Evolutionary conservation across 1,140 invertebrate genomes (phyloP).

Genomic region (Charaxes varanes): DNA sequence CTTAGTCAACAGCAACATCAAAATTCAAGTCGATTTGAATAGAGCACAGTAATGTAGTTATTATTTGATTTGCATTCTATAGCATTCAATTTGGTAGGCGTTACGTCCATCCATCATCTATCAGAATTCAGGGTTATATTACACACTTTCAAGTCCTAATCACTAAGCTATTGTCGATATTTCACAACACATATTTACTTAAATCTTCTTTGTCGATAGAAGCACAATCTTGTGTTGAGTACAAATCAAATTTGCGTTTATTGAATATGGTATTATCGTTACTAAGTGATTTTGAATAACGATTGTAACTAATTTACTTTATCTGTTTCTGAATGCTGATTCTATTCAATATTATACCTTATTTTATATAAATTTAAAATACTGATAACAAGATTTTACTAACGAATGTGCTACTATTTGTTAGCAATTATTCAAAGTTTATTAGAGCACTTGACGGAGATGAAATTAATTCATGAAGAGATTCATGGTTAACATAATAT

Average conservation of each 20-base stretch:
- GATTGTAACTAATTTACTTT: not conserved
- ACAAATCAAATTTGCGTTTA: no score
- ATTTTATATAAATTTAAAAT: no score
- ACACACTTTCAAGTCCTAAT: slow-evolving; percentile 24
- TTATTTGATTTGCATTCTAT: slow-evolving; percentile 20
- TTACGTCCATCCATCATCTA: slow-evolving; percentile 22
- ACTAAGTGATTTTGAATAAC: no score
- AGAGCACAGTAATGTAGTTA: slow-evolving; percentile 19
- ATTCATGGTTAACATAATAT: no score
- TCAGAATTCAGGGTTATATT: slow-evolving; percentile 19
- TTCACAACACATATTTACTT: slow-evolving; percentile 14
- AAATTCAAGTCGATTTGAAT: slow-evolving; percentile 15
- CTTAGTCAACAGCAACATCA: slow-evolving; percentile 8
- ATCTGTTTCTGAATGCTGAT: not conserved
- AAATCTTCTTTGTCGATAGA: slow-evolving; percentile 8
- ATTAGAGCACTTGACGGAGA: no score
- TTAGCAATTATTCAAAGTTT: no score
- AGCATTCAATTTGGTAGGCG: slow-evolving; percentile 12
- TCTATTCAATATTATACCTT: no score
- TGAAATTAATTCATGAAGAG: no score
- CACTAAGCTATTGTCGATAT: slow-evolving; percentile 22
- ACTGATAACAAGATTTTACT: no score
- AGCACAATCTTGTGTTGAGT: no score
- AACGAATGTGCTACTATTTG: no score
- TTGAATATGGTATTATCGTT: no score